These are phyloP conservation scores for Actinernus sp. DNA, from an alignment of 92 coral and sea anemone genomes.

Conservation along the genomic window DNA sequence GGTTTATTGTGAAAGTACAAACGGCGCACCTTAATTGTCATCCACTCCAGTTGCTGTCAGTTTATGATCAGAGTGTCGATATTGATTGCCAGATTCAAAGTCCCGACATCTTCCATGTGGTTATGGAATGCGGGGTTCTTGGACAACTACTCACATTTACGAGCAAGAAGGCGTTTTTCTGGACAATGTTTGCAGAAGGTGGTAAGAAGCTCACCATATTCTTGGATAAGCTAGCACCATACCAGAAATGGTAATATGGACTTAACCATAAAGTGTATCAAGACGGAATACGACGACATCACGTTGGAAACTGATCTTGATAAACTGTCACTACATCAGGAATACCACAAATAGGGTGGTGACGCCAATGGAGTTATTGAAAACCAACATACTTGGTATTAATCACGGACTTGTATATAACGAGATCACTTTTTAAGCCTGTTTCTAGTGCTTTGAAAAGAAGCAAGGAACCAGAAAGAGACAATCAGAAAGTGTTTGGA, in stretches of 20 bases:
- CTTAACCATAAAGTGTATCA: no score
- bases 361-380: no score
- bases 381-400: no score
- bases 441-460: no score
- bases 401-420: no score
- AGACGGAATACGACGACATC: no score
- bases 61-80: conserved; percentile 44
- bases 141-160: conserved; percentile 38
- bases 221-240: conserved; percentile 73
- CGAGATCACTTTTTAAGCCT: no score
- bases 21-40: conserved; percentile 51
- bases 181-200: conserved; percentile 45
- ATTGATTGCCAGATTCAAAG: conserved; percentile 53
- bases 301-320: no score
- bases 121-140: conserved; percentile 87
- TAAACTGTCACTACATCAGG: no score
- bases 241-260: conserved; percentile 80
- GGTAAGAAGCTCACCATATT: conserved; percentile 52
- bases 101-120: conserved; percentile 60
- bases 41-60: conserved; percentile 48
- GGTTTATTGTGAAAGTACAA: conserved; percentile 76
- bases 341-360: no score
- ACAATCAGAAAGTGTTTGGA: no score
- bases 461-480: no score
- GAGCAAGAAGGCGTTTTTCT: conserved; percentile 72